phyloP scores from a whole-genome alignment of 2,888 invertebrate species.

The Caenorhabditis auriculariae region DNA sequence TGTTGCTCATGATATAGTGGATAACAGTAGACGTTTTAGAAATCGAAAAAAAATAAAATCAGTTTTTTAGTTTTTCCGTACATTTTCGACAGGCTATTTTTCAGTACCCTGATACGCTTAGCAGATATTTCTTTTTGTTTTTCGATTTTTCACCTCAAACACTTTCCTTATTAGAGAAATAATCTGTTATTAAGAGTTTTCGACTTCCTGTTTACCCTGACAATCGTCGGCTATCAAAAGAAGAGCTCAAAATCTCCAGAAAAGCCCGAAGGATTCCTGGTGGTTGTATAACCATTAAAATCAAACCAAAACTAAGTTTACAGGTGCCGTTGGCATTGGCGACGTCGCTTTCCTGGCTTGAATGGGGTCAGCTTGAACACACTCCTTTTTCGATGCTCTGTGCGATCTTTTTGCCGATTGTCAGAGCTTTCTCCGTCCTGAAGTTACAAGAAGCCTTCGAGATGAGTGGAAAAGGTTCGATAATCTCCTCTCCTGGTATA shows the following conservation, averaged over 20 bases:
- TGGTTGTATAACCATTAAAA: background rate
- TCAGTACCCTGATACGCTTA: too few species aligned
- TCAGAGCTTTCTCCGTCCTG: conserved; percentile 40
- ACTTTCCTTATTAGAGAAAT: too few species aligned
- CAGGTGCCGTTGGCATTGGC: conserved; percentile 50
- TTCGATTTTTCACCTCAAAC: conserved; percentile 33
- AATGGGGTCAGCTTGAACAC: conserved; percentile 59
- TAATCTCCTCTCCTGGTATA: too few species aligned
- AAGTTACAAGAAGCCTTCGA: conserved; percentile 25
- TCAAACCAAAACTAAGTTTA: conserved; percentile 1
- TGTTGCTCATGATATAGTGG: too few species aligned
- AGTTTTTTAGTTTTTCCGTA: too few species aligned
- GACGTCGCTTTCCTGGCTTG: conserved; percentile 58
- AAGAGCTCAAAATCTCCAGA: conserved; percentile 2
- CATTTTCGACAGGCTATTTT: too few species aligned
- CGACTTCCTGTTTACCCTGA: conserved; percentile 36
- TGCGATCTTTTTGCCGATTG: conserved; percentile 48
- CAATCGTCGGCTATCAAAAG: conserved; percentile 12
- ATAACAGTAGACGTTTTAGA: too few species aligned
- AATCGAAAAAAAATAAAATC: too few species aligned
- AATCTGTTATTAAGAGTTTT: conserved; percentile 14
- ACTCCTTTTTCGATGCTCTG: conserved; percentile 40
- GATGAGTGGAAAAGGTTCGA: conserved; percentile 9
- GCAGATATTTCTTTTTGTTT: conserved; percentile 22
- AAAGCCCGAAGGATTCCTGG: conserved; percentile 10